Conservation (phyloP, 2,797 vertebrate genomes). For the Pseudomugil gertrudae region DNA sequence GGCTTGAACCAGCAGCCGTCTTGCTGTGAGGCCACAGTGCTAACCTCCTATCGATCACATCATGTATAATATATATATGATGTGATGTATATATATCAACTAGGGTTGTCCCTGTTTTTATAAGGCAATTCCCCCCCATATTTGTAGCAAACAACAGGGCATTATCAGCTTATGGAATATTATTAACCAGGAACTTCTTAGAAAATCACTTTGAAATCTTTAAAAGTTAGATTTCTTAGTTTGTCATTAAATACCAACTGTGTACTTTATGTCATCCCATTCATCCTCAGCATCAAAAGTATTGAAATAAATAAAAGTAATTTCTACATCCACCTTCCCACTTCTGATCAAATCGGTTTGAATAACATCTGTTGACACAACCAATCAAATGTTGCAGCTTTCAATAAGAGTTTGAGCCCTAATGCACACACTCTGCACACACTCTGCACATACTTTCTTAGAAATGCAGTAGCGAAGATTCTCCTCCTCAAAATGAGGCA, state of each 20-base stretch:
- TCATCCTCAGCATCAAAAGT: too few relatives aligned
- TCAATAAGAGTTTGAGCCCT: background rate
- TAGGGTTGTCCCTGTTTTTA: background rate
- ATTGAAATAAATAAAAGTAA: too few relatives aligned
- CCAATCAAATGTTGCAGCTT: background rate
- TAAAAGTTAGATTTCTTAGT: background rate
- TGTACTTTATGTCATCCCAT: background rate
- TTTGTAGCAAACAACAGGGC: background rate
- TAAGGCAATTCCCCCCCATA: too few relatives aligned
- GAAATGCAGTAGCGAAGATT: conserved; percentile 93
- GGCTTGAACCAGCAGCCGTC: too few relatives aligned
- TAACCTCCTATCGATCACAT: too few relatives aligned
- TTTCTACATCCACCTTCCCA: background rate
- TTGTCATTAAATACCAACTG: background rate
- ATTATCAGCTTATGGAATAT: background rate
- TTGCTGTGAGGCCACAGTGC: too few relatives aligned
- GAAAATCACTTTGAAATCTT: background rate
- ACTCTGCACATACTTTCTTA: conserved; percentile 90
- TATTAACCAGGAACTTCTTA: background rate
- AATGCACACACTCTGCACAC: background rate
- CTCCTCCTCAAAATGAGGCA: conserved; percentile 98
- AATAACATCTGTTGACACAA: background rate
- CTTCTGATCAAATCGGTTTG: background rate
- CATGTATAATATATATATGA: too few relatives aligned
- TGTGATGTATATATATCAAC: too few relatives aligned